Percentiles rank a stretch among this genome's conserved stretches.
These are phyloP conservation scores for Reticulitermes speratus DNA, from an alignment of 1,140 invertebrate species.

Conservation along the genomic window DNA sequence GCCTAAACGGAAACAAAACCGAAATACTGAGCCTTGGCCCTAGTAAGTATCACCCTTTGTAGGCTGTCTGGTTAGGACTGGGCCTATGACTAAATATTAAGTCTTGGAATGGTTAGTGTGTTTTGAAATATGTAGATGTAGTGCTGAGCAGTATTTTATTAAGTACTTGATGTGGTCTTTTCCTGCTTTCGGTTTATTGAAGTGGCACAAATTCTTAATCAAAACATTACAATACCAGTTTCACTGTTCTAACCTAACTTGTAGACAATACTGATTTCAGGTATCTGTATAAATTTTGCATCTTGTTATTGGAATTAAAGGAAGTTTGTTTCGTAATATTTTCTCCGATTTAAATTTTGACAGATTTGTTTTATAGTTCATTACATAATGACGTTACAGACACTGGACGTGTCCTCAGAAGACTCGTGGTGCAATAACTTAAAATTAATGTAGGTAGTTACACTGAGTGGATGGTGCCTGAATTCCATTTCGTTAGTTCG, in stretches of 20 bases:
- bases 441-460: too few relatives aligned
- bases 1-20: conserved; percentile 19
- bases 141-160: neutral
- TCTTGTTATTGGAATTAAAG: neutral
- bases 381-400: neutral
- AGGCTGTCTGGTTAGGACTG: neutral
- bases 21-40: neutral
- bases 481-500: too few relatives aligned
- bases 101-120: neutral
- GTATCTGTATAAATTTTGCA: neutral
- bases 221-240: neutral
- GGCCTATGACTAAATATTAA: neutral
- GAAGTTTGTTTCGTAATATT: neutral
- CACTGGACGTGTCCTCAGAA: neutral
- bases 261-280: neutral
- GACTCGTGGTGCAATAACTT: neutral
- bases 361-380: neutral
- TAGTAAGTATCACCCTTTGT: conserved; percentile 12
- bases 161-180: neutral
- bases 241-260: conserved; percentile 4
- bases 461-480: too few relatives aligned
- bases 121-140: neutral
- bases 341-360: neutral
- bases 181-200: neutral
- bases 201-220: neutral